Percentiles rank a stretch among this genome's conserved stretches.
Conservation (phyloP, 2,113 vertebrate genomes). For the Sciurus niger region DNA sequence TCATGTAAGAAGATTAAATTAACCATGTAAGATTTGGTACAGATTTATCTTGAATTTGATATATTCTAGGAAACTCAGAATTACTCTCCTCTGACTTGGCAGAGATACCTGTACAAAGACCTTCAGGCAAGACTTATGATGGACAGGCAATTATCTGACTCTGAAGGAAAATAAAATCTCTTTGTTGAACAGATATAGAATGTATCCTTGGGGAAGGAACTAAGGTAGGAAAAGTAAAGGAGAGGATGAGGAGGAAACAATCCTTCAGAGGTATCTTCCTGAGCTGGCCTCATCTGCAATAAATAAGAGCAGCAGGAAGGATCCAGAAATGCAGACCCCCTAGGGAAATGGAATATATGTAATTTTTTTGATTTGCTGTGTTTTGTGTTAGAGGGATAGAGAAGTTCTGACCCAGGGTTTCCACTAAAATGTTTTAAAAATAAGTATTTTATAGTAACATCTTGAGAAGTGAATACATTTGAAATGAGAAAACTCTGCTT, state of each 20-base stretch:
- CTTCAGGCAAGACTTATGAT: not conserved
- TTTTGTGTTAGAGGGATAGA: conserved; percentile 17
- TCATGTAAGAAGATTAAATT: conserved; percentile 18
- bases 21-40: conserved; percentile 14
- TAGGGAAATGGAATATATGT: not conserved
- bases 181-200: not conserved
- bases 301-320: not conserved
- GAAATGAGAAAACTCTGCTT: conserved; percentile 35
- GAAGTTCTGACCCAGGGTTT: not conserved
- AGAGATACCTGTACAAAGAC: not conserved
- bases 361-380: conserved; percentile 18
- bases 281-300: not conserved
- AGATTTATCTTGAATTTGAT: conserved; percentile 43
- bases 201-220: not conserved
- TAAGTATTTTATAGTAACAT: conserved; percentile 35
- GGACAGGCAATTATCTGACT: conserved; percentile 28
- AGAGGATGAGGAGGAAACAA: not conserved
- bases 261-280: not conserved
- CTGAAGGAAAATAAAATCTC: not conserved
- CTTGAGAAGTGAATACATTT: conserved; percentile 46
- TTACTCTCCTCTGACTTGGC: conserved; percentile 25
- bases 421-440: conserved; percentile 47
- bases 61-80: conserved; percentile 21
- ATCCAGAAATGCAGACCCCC: not conserved
- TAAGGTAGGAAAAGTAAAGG: not conserved